Conservation (phyloP, 2,888 invertebrate genomes). For the Euplexia lucipara region DNA sequence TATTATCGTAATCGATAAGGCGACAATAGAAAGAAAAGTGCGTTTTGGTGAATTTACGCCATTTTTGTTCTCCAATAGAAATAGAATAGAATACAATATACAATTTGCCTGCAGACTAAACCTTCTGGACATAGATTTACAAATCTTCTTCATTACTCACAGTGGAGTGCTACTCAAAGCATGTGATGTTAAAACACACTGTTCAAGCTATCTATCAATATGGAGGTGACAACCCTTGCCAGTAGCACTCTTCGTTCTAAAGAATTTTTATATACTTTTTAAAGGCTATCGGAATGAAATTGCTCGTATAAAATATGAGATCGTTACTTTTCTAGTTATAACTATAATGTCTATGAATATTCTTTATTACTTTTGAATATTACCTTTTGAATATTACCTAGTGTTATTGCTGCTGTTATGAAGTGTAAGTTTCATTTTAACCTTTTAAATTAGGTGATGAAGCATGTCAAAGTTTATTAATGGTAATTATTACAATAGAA, state of each 20-base stretch:
- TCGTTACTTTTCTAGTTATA: slow-evolving; percentile 35
- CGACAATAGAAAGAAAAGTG: too few species aligned
- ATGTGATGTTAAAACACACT: too few species aligned
- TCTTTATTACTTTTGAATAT: slow-evolving; percentile 51
- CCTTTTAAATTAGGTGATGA: slow-evolving; percentile 9
- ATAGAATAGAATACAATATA: too few species aligned
- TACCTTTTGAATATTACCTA: slow-evolving; percentile 35
- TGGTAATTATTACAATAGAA: neutral
- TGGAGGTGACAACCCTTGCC: neutral
- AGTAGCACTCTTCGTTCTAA: slow-evolving; percentile 9
- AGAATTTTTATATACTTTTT: slow-evolving; percentile 50
- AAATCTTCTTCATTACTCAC: too few species aligned
- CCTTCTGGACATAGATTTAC: too few species aligned
- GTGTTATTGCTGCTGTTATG: slow-evolving; percentile 28
- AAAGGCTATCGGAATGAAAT: slow-evolving; percentile 46
- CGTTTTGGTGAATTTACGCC: too few species aligned
- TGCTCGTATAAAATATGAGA: slow-evolving; percentile 53
- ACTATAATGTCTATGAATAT: slow-evolving; percentile 45
- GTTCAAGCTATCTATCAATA: neutral
- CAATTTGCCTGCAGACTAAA: too few species aligned
- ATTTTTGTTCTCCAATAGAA: too few species aligned
- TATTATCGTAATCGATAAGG: too few species aligned
- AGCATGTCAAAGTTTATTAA: neutral
- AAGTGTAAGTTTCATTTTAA: slow-evolving; percentile 19
- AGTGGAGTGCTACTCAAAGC: too few species aligned